Evolutionary conservation across 2,113 vertebrate species (phyloP).

Genomic region (Hypomesus transpacificus): DNA sequence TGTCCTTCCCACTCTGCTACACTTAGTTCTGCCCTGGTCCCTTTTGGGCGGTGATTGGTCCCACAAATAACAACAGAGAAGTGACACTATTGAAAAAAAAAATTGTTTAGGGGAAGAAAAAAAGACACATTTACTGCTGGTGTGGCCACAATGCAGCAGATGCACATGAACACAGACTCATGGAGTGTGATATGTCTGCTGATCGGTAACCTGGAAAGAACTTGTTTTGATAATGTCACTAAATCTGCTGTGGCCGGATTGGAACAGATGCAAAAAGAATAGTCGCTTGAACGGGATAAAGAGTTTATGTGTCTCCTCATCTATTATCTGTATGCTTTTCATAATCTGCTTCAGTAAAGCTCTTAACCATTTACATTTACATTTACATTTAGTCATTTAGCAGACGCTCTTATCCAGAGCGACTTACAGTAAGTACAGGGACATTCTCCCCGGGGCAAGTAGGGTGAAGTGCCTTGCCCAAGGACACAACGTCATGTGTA

Average conservation of each 20-base stretch:
- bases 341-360: background rate
- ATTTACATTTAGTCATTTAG: too few species aligned
- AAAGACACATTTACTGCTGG: background rate
- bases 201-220: too few species aligned
- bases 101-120: background rate
- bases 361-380: too few species aligned
- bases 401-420: too few species aligned
- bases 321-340: background rate
- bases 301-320: background rate
- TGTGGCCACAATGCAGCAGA: too few species aligned
- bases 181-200: too few species aligned
- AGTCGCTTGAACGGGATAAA: background rate
- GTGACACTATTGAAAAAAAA: background rate
- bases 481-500: too few species aligned
- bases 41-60: background rate
- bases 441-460: too few species aligned
- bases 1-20: background rate
- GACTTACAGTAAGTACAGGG: too few species aligned
- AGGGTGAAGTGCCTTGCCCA: too few species aligned
- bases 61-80: background rate
- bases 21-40: background rate
- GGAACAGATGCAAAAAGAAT: background rate
- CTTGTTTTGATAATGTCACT: background rate
- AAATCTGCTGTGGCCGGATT: background rate
- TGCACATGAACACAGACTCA: too few species aligned